Evolutionary conservation across 1,140 invertebrate species (phyloP).

Genomic region (Melanaphis sacchari): DNA sequence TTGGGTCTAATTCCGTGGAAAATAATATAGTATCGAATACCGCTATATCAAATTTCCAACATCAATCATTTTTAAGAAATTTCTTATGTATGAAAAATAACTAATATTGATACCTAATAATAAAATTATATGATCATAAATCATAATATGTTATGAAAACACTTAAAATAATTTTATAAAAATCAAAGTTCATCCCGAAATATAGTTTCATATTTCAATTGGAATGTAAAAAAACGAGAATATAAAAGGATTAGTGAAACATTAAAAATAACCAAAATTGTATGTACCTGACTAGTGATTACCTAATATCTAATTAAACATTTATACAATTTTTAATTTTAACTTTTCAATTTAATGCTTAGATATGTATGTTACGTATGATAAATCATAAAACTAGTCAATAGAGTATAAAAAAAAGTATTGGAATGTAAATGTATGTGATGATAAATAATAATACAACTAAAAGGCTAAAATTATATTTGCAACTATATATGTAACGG

Average conservation of each 20-base stretch:
- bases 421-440: too few species aligned
- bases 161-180: neutral
- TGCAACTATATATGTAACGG: neutral
- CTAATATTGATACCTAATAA: neutral
- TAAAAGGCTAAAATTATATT: too few species aligned
- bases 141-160: neutral
- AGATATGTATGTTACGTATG: too few species aligned
- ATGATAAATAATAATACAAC: too few species aligned
- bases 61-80: neutral
- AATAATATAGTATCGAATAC: constrained; percentile 10
- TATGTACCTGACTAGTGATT: neutral
- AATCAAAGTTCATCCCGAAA: neutral
- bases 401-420: too few species aligned
- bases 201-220: neutral
- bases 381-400: too few species aligned
- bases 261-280: neutral
- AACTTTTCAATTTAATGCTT: neutral
- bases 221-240: neutral
- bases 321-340: neutral
- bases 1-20: constrained; percentile 2
- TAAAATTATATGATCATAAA: neutral
- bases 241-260: neutral
- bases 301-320: neutral
- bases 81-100: neutral
- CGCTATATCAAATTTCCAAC: neutral